phyloP scores from a whole-genome alignment of 2,113 vertebrate species.

The Crotophaga sulcirostris region DNA sequence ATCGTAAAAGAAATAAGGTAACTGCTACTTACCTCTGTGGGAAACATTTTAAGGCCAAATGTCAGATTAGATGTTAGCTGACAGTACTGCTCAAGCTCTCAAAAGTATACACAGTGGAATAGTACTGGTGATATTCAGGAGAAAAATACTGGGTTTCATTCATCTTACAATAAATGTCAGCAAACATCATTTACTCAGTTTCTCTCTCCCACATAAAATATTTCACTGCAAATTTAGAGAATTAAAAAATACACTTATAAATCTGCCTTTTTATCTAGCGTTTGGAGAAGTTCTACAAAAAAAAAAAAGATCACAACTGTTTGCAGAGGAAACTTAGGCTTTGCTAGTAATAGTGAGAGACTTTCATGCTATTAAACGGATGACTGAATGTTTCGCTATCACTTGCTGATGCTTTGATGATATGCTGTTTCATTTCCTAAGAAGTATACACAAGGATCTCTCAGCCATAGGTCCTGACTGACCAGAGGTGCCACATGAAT shows the following conservation, averaged over 20 bases:
- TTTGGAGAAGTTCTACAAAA: background rate
- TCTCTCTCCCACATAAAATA: background rate
- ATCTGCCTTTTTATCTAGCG: background rate
- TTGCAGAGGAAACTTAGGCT: background rate
- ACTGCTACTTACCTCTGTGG: background rate
- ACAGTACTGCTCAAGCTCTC: background rate
- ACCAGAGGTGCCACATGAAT: background rate
- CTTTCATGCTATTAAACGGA: constrained; percentile 11
- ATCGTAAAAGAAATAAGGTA: background rate
- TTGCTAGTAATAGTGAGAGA: background rate
- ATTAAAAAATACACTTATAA: background rate
- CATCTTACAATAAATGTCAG: background rate
- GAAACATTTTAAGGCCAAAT: background rate
- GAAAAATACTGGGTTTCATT: background rate
- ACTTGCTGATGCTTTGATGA: background rate
- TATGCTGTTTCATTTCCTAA: constrained; percentile 5
- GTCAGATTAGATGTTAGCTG: background rate
- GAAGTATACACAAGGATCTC: background rate
- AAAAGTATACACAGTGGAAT: background rate
- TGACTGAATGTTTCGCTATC: background rate
- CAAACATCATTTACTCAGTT: background rate
- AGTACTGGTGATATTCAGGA: background rate
- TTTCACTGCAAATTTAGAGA: background rate
- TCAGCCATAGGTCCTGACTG: background rate
- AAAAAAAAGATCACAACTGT: background rate